Evolutionary conservation across 2,113 vertebrate species (phyloP), one percentile per base, ranked within the genome.

Genomic region (Oncorhynchus gorbuscha): DNA sequence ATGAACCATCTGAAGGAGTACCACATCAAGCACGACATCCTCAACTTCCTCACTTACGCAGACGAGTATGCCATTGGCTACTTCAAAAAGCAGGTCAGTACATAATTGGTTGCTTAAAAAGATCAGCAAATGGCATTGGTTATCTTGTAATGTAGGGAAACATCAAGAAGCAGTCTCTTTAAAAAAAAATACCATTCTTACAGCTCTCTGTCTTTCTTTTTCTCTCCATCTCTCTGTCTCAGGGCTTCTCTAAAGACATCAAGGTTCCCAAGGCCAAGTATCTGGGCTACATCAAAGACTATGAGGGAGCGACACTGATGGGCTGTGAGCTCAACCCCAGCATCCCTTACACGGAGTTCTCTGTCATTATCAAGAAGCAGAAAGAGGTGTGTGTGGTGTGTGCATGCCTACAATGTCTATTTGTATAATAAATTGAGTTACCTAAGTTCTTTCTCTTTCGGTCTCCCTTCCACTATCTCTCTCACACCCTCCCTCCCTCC

Each of bases 1-100:
- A 99, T 99, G 98, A 99, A 99, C 89, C 98, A 99, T 79, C 92
- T 99, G 84, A 99, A 99, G 90, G 98, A 99, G 74, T 99, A 99
- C 84, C 98, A 99, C 85, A 99, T 99, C 90, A 99, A 99, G 83
- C 98, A 99, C 35, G 94, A 95, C 86, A 96, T 99, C 85, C 94
- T 99, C 83, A 99, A 97, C 91, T 99, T 99, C 64, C 97, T 99
- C 73, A 99, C 98, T 0, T 99, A 99, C 9, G 98, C 98, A n/a
- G 98, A 99, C 82, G 98, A 99, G 91, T 99, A 99, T 64, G 98
- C 98, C 74, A 99, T 99, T 0, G 98, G 98, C 68, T 99, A 99
- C 92, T 99, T 99, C 91, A 99, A 99, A 89, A 99, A 99, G 89
- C 97, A 99, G 94, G 98, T 98, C 80, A 85, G 88, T 79, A 18